phyloP scores from a whole-genome alignment of 2,113 vertebrate genomes.

The Dipodomys spectabilis region DNA sequence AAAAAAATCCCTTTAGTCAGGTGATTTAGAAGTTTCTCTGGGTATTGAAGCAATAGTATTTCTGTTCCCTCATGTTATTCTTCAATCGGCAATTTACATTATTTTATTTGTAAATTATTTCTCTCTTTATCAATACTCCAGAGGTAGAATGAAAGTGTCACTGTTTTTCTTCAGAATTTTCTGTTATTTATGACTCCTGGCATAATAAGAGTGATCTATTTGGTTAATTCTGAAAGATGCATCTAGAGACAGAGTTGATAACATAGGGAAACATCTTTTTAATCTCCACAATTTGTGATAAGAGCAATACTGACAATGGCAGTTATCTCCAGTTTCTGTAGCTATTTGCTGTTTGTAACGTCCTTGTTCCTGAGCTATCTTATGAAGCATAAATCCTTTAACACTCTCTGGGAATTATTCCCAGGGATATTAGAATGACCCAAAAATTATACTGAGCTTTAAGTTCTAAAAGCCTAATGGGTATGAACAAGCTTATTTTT shows the following conservation, averaged over 20 bases:
- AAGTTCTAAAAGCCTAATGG: not conserved
- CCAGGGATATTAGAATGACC: not conserved
- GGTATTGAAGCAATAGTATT: not conserved
- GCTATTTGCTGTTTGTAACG: not conserved
- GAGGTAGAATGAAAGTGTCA: not conserved
- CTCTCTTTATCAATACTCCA: not conserved
- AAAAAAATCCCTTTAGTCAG: not conserved
- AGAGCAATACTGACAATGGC: not conserved
- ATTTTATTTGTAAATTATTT: not conserved
- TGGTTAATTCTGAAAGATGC: not conserved
- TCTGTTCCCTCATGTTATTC: not conserved
- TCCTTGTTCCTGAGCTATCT: not conserved
- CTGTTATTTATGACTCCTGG: not conserved
- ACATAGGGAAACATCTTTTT: not conserved
- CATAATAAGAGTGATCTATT: not conserved
- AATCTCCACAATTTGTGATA: not conserved
- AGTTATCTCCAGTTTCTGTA: not conserved
- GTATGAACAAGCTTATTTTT: not conserved
- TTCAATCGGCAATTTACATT: not conserved
- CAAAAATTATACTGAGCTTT: not conserved
- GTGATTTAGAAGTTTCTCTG: not conserved
- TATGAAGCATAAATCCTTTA: not conserved
- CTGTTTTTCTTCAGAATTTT: not conserved
- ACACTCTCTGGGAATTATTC: not conserved
- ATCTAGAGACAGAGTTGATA: not conserved